phyloP scores from a whole-genome alignment of 2,888 invertebrate species.

The Phytoseiulus persimilis region DNA sequence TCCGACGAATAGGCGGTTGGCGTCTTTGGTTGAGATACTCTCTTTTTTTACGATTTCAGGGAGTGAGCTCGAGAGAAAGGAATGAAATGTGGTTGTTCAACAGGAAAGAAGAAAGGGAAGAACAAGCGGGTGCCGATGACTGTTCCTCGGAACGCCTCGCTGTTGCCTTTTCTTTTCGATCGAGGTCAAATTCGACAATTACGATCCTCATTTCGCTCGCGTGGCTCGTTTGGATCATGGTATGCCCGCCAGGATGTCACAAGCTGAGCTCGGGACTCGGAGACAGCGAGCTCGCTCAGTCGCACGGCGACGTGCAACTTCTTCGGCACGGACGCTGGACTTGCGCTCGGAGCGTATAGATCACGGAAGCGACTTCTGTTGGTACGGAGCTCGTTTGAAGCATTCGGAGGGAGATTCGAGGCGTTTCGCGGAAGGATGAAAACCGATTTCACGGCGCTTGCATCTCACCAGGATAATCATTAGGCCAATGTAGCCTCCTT shows the following conservation, averaged over 20 bases:
- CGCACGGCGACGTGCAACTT: too few relatives aligned
- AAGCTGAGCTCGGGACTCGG: too few relatives aligned
- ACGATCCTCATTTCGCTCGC: not conserved
- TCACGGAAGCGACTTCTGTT: too few relatives aligned
- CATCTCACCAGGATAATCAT: not conserved
- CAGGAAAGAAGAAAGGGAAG: not conserved
- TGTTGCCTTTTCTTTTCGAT: not conserved
- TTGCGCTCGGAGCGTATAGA: too few relatives aligned
- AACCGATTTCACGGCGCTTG: not conserved
- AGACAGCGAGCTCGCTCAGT: too few relatives aligned
- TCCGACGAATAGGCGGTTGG: not conserved
- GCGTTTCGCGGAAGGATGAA: not conserved
- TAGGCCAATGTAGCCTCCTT: not conserved
- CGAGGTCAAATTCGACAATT: not conserved
- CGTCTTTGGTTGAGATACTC: not conserved
- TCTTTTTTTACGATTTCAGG: not conserved
- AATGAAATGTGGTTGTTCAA: slow-evolving; percentile 5
- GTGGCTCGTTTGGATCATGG: too few relatives aligned
- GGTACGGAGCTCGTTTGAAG: not conserved
- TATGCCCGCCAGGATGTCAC: too few relatives aligned
- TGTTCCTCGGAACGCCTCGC: not conserved
- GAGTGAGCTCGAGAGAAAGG: not conserved
- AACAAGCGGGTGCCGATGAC: not conserved
- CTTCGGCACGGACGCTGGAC: too few relatives aligned
- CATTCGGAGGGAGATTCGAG: not conserved